phyloP scores from a whole-genome alignment of 2,888 invertebrate species.

The Paralinhomoeus sp. region DNA sequence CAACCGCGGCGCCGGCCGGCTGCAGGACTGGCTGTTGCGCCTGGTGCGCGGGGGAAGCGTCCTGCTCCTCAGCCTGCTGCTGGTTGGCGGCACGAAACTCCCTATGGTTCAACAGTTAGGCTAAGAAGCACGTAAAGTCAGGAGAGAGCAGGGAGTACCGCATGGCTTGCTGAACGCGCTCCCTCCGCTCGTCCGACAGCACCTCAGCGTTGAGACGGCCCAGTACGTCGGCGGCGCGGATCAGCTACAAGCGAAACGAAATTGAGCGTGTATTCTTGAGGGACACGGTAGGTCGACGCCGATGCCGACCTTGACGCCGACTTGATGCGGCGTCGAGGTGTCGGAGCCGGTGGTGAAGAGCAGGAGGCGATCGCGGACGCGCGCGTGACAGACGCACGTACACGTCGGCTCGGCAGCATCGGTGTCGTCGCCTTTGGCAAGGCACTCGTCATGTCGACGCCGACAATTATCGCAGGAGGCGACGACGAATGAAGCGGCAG shows the following conservation, averaged over 20 bases:
- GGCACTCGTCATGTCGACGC: too few species aligned
- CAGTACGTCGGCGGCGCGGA: not conserved
- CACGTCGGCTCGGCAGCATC: too few species aligned
- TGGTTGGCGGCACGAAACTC: too few species aligned
- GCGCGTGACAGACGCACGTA: slow-evolving; percentile 4
- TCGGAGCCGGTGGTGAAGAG: slow-evolving; percentile 60
- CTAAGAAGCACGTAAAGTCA: not conserved
- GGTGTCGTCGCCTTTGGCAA: too few species aligned
- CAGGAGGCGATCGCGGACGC: slow-evolving; percentile 38
- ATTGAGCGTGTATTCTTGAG: too few species aligned
- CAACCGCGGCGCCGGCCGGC: too few species aligned
- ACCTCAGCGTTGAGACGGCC: slow-evolving; percentile 3
- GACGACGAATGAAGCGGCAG: too few species aligned
- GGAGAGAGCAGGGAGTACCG: not conserved
- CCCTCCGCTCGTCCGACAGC: slow-evolving; percentile 2
- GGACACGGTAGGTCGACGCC: not conserved
- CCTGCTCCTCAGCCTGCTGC: too few species aligned
- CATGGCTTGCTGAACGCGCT: not conserved
- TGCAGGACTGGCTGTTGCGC: too few species aligned
- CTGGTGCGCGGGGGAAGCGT: slow-evolving; percentile 25
- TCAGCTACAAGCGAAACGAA: not conserved
- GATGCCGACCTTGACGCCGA: slow-evolving; percentile 35
- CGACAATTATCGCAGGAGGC: too few species aligned
- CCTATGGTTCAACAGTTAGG: not conserved
- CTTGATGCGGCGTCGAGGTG: slow-evolving; percentile 62